Conservation (phyloP, 2,888 invertebrate species). For the Achlya flavicornis region DNA sequence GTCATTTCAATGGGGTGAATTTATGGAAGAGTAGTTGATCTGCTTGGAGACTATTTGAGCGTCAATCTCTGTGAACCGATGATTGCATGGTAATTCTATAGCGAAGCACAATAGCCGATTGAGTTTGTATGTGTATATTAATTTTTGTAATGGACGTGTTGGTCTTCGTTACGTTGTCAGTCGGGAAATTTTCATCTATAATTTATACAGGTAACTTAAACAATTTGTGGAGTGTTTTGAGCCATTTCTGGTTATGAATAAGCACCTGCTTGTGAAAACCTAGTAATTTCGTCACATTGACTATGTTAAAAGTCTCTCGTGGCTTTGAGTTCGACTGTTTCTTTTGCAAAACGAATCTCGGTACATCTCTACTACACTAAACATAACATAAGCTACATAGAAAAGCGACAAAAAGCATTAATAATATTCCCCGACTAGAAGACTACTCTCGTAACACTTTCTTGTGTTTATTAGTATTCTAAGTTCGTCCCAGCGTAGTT, state of each 20-base stretch:
- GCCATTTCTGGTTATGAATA: too few species aligned
- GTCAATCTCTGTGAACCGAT: constrained; percentile 59
- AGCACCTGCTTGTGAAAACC: too few species aligned
- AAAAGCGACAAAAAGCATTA: not conserved
- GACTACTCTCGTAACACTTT: not conserved
- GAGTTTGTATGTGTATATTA: constrained; percentile 43
- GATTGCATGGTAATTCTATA: constrained; percentile 53
- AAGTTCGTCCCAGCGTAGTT: not conserved
- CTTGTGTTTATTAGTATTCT: constrained; percentile 8
- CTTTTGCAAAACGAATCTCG: too few species aligned
- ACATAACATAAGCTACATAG: not conserved
- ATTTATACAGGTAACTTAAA: not conserved
- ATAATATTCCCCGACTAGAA: not conserved
- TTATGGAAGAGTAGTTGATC: constrained; percentile 66
- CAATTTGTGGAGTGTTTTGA: not conserved
- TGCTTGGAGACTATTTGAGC: constrained; percentile 62
- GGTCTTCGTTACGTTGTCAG: constrained; percentile 27
- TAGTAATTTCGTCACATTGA: too few species aligned
- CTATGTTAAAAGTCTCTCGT: too few species aligned
- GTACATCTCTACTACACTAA: too few species aligned
- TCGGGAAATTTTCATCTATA: not conserved
- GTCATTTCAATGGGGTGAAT: constrained; percentile 75
- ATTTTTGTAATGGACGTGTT: constrained; percentile 22
- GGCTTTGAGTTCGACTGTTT: too few species aligned
- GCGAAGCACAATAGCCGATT: constrained; percentile 47